A percentile compares a stretch with the other conserved stretches of the same genome.
phyloP scores from a whole-genome alignment of 2,113 vertebrate genomes.

The Antechinus flavipes region DNA sequence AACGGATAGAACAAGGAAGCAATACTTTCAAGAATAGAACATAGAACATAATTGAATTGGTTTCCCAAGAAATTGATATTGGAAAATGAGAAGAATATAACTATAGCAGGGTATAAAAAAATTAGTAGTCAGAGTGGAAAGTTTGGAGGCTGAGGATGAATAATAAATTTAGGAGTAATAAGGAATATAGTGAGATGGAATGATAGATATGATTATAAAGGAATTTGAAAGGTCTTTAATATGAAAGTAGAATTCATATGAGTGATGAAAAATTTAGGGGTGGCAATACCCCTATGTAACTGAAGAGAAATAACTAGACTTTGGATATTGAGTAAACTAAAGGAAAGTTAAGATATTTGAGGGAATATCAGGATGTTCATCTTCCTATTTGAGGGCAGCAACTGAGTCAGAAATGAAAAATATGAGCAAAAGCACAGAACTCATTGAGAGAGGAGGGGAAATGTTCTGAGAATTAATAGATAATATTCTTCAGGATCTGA shows the following conservation, averaged over 20 bases:
- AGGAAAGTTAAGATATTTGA: background rate
- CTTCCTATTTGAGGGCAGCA: background rate
- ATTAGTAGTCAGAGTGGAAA: background rate
- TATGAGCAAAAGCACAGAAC: background rate
- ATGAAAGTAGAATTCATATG: background rate
- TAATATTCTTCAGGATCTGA: background rate
- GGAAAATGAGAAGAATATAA: background rate
- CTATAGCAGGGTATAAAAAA: background rate
- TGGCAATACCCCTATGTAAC: background rate
- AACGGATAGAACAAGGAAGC: background rate
- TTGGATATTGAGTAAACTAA: background rate
- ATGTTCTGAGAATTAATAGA: background rate
- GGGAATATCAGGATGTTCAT: background rate
- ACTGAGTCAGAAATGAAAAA: background rate
- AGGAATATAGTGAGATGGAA: background rate
- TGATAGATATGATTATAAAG: background rate
- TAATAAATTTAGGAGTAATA: background rate
- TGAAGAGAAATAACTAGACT: background rate
- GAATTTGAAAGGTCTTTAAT: background rate
- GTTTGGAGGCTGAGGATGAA: background rate
- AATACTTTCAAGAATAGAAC: background rate
- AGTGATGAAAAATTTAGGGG: background rate
- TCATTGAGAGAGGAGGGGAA: background rate
- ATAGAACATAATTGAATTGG: background rate
- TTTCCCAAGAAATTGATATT: background rate